These are phyloP conservation scores for Sturnus vulgaris DNA, from an alignment of 2,113 vertebrate species.

Conservation along the genomic window DNA sequence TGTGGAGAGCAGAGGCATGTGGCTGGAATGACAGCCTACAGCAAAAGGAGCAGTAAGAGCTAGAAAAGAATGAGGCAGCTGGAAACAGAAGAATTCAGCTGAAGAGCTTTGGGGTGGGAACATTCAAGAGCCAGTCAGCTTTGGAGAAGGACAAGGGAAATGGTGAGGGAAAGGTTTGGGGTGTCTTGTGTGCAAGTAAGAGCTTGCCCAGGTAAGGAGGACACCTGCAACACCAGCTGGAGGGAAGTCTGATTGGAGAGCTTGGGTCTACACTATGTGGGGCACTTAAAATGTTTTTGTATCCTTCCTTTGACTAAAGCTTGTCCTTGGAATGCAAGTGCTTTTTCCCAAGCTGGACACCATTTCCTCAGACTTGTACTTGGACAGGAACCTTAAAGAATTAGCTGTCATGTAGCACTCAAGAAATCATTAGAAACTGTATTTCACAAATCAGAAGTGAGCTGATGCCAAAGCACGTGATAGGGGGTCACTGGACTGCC, in stretches of 20 bases:
- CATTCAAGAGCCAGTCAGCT: not conserved
- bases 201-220: not conserved
- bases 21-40: not conserved
- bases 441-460: not conserved
- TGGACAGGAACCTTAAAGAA: not conserved
- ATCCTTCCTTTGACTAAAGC: not conserved
- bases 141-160: not conserved
- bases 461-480: not conserved
- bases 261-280: accelerated
- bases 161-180: not conserved
- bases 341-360: not conserved
- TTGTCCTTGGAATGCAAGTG: not conserved
- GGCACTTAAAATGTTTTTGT: not conserved
- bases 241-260: not conserved
- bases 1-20: accelerated
- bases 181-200: not conserved
- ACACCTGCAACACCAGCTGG: not conserved
- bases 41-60: not conserved
- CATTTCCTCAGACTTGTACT: not conserved
- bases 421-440: not conserved
- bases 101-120: not conserved
- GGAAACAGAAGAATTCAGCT: not conserved
- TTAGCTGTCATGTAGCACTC: not conserved
- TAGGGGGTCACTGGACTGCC: not conserved
- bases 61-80: not conserved